Conservation (phyloP, 2,113 vertebrate genomes). For the Tringa solitaria region DNA sequence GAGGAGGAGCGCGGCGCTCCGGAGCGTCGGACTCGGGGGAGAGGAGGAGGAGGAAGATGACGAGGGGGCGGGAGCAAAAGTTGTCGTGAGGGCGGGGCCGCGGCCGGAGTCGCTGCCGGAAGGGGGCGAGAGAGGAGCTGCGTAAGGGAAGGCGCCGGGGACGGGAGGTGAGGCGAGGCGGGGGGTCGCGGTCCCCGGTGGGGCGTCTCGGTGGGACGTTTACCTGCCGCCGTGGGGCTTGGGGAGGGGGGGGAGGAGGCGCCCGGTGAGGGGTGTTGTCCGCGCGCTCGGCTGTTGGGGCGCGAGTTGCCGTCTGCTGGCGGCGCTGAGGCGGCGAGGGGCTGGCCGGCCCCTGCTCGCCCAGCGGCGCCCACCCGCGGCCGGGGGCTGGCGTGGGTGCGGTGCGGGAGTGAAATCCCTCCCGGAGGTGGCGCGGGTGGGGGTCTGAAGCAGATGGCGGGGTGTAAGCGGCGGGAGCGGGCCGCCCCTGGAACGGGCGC, state of each 20-base stretch:
- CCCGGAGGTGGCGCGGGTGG: not conserved
- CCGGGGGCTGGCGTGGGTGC: not conserved
- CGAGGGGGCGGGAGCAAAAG: not conserved
- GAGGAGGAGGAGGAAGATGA: not conserved
- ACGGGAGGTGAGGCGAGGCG: not conserved
- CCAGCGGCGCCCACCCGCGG: not conserved
- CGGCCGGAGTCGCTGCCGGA: not conserved
- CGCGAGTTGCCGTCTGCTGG: not conserved
- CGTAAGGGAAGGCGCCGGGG: not conserved
- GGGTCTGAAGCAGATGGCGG: not conserved
- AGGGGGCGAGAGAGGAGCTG: not conserved
- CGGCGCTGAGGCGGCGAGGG: not conserved
- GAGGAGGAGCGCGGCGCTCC: not conserved
- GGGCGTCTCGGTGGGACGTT: not conserved
- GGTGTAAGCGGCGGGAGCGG: not conserved
- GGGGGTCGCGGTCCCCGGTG: not conserved
- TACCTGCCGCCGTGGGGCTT: not conserved
- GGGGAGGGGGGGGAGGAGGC: no score
- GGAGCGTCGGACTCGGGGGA: not conserved
- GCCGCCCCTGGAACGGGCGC: fast-evolving
- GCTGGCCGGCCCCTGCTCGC: not conserved
- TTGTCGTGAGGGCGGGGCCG: not conserved
- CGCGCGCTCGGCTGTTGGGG: no score
- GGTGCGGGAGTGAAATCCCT: not conserved
- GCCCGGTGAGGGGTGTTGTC: no score